Conservation (phyloP, 1,140 invertebrate genomes). For the Orchesella cincta region DNA sequence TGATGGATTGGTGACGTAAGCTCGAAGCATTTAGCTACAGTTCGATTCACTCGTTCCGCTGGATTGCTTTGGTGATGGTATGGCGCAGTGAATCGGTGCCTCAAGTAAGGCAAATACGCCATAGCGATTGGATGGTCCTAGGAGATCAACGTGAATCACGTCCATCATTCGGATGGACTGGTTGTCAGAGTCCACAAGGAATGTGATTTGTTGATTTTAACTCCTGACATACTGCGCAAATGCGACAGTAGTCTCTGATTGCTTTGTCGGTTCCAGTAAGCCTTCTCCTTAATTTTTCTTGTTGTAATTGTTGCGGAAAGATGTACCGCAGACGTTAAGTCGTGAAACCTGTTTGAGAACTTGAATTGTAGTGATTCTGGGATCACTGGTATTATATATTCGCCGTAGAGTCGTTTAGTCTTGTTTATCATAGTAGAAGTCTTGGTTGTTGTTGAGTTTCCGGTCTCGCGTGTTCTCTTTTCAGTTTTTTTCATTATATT, state of each 20-base stretch:
- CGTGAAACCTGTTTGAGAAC: slow-evolving; percentile 39
- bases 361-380: slow-evolving; percentile 11
- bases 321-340: slow-evolving; percentile 37
- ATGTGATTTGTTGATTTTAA: slow-evolving; percentile 23
- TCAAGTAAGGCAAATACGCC: slow-evolving; percentile 17
- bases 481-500: too few relatives aligned
- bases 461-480: too few relatives aligned
- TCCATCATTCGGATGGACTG: slow-evolving; percentile 28
- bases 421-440: too few relatives aligned
- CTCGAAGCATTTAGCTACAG: slow-evolving; percentile 55
- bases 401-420: too few relatives aligned
- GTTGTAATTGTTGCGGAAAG: slow-evolving; percentile 36
- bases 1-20: too few relatives aligned
- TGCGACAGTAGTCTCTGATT: slow-evolving; percentile 39
- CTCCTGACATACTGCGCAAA: slow-evolving; percentile 44
- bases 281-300: slow-evolving; percentile 20
- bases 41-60: slow-evolving; percentile 56
- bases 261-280: slow-evolving; percentile 43
- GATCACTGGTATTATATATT: slow-evolving; percentile 29
- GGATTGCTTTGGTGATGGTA: slow-evolving; percentile 57
- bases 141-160: slow-evolving; percentile 39
- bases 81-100: slow-evolving; percentile 49
- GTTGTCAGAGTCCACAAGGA: slow-evolving; percentile 21
- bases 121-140: slow-evolving; percentile 43
- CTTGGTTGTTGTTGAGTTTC: too few relatives aligned